Conservation (phyloP, 2,888 invertebrate species). For the Bugulina stolonifera region DNA sequence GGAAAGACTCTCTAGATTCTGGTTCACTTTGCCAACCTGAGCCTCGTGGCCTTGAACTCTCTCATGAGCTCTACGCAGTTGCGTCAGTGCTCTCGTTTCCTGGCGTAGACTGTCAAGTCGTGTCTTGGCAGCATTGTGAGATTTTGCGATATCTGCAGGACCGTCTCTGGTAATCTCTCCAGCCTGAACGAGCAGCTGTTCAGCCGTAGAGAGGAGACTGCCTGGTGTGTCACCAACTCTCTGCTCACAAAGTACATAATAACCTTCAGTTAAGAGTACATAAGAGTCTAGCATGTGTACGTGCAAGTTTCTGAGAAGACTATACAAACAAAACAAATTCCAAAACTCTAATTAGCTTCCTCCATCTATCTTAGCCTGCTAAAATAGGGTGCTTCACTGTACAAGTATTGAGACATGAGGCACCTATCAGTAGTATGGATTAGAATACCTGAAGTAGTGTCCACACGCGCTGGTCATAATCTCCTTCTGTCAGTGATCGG, state of each 20-base stretch:
- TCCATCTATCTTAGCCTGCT: no score
- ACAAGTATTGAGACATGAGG: no score
- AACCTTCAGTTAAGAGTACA: no score
- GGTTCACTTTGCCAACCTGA: slow-evolving; percentile 17
- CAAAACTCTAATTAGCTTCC: no score
- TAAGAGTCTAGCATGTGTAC: no score
- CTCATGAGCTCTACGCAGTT: slow-evolving; percentile 21
- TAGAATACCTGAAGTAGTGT: slow-evolving; percentile 4
- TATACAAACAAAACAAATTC: no score
- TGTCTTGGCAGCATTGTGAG: not conserved
- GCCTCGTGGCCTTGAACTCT: slow-evolving; percentile 4
- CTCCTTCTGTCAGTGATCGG: slow-evolving; percentile 13
- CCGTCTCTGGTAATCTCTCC: not conserved
- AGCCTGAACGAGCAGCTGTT: slow-evolving; percentile 1
- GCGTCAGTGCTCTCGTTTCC: slow-evolving; percentile 39
- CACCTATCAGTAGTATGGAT: no score
- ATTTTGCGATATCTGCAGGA: slow-evolving; percentile 7
- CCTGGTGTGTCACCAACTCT: slow-evolving; percentile 25
- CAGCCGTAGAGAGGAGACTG: slow-evolving; percentile 19
- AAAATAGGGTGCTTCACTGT: no score
- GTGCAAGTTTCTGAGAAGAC: no score
- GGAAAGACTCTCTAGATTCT: slow-evolving; percentile 2
- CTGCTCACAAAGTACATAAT: slow-evolving; percentile 1
- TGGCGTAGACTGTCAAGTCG: slow-evolving; percentile 44
- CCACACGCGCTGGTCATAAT: not conserved